These are phyloP conservation scores for Temnothorax curvispinosus DNA, from an alignment of 1,140 invertebrate genomes.

Conservation along the genomic window DNA sequence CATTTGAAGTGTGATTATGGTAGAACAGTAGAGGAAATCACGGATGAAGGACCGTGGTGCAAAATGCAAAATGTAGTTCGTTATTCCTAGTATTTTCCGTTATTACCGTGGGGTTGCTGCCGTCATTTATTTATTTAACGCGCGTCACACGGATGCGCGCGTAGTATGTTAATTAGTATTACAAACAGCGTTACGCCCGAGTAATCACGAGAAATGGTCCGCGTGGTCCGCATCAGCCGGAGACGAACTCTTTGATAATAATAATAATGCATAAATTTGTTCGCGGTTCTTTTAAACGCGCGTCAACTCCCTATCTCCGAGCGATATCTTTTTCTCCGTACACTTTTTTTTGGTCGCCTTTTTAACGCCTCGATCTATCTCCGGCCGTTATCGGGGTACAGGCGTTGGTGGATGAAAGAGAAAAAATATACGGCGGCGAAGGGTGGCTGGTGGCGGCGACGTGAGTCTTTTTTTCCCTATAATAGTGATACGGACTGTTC, in stretches of 20 bases:
- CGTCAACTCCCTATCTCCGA: not conserved
- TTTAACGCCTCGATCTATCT: constrained; percentile 17
- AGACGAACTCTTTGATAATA: not conserved
- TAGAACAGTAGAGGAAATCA: not conserved
- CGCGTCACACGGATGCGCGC: constrained; percentile 9
- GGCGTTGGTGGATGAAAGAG: not conserved
- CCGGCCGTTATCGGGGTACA: constrained; percentile 6
- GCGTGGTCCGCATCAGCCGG: not conserved
- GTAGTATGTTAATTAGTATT: constrained; percentile 52
- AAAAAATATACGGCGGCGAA: constrained; percentile 11
- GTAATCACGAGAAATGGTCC: constrained; percentile 33
- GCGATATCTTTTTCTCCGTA: not conserved
- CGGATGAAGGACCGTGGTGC: not conserved
- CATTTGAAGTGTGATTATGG: constrained; percentile 25
- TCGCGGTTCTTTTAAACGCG: not conserved
- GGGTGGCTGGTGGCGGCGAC: constrained; percentile 1
- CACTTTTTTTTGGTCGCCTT: not conserved
- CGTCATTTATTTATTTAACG: constrained; percentile 45
- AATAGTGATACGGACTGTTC: constrained; percentile 46
- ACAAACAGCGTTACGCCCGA: constrained; percentile 11
- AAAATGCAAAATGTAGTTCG: constrained; percentile 16
- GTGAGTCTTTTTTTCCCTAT: constrained; percentile 2
- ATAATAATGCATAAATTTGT: constrained; percentile 38
- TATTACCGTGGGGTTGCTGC: constrained; percentile 22
- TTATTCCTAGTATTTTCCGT: constrained; percentile 32